Evolutionary conservation across 2,797 vertebrate genomes (phyloP), one percentile per base, ranked within the genome.

Genomic region (Taeniopygia guttata): DNA sequence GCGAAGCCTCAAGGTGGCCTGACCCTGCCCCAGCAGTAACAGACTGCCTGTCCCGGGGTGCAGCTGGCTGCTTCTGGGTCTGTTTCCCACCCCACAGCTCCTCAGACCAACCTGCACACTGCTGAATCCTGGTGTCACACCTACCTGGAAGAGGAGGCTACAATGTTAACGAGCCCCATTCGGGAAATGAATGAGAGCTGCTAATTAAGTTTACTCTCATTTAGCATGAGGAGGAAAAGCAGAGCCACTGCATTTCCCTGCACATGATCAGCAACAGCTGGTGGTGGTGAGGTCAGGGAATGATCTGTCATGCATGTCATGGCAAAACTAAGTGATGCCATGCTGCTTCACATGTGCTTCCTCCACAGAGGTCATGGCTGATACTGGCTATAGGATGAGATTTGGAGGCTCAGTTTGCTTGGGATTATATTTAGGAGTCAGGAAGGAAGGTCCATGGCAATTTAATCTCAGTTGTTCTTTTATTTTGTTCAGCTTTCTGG

Each of bases 401-500:
- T 94, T 7, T 42, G 77, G 83, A 95, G 89, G 85, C 60, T 88
- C 0, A 0, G 60, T 84, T 81, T 74, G 63, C 58, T 82, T 1
- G 34, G 67, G 70, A 93, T 86, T 95, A 81, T 89, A 92, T 96
- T 94, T 93, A 93, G 95, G 94, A 95, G 80, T 84, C 83, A 94
- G 95, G 94, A 94, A 96, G 94, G 89, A 96, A 95, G 95, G 95
- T 94, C 89, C 86, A 70, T 82, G 83, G 95, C 95, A 95, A 97
- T 96, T 97, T 94, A 95, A 94, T 95, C 78, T 79, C 87, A 72
- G 96, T 94, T 93, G 81, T 95, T 96, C 94, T 97, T 92, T 84
- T 19, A 83, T 91, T 95, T 96, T 93, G 52, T 95, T 92, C 94
- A 94, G 95, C 79, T 94, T 95, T 96, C 94, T 95, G 94, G 94